Conservation (phyloP, 2,888 invertebrate species). For the Ormia ochracea region DNA sequence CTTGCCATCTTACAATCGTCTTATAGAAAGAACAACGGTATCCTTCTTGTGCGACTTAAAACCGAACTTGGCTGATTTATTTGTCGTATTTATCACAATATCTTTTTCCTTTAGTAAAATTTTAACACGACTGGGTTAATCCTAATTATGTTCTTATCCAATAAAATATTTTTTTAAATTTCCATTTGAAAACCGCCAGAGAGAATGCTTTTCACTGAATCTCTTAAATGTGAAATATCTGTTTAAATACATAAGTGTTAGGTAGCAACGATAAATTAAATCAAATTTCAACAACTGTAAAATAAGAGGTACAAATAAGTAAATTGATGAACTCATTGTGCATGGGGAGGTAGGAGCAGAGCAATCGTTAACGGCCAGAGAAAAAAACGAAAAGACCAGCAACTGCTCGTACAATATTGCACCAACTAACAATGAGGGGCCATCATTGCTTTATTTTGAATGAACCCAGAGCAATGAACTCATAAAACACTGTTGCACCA, state of each 20-base stretch:
- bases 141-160: not conserved
- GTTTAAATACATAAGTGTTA: slow-evolving; percentile 36
- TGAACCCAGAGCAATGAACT: slow-evolving; percentile 53
- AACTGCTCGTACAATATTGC: slow-evolving; percentile 17
- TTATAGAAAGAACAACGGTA: too few species aligned
- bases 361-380: slow-evolving; percentile 9
- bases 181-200: not conserved
- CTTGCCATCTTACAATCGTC: too few species aligned
- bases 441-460: slow-evolving; percentile 42
- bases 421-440: slow-evolving; percentile 42
- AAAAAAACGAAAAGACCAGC: slow-evolving; percentile 4
- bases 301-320: slow-evolving; percentile 41
- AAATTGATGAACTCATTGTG: slow-evolving; percentile 46
- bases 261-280: slow-evolving; percentile 50
- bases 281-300: slow-evolving; percentile 47
- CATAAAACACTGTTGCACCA: slow-evolving; percentile 45
- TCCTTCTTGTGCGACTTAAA: too few species aligned
- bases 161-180: not conserved
- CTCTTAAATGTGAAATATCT: slow-evolving; percentile 22
- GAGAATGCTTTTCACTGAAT: not conserved
- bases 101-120: too few species aligned
- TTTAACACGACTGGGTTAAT: too few species aligned
- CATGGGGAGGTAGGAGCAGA: not conserved
- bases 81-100: too few species aligned
- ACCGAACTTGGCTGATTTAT: too few species aligned